Base-by-base conservation (phyloP, 2,113 vertebrate species). In the Orientallactaga bullata region DNA sequence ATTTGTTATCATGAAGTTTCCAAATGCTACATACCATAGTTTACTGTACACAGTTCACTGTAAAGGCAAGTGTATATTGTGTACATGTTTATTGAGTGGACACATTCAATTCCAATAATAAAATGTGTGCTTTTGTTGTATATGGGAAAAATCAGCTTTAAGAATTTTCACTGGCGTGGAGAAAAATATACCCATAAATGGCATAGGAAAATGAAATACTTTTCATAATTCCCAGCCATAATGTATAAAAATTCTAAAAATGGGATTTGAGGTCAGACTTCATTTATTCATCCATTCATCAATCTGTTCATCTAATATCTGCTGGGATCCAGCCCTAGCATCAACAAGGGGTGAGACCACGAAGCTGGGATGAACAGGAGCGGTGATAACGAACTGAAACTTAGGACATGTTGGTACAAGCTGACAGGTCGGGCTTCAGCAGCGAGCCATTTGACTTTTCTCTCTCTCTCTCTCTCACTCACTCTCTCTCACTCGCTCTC, bases 11-110 rank as follows among this genome's bases (percentile, higher is more conserved):
- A 18, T 65, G 28, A 42, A 39, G 47, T 65, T 18, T 69, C 12
- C 8, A 78, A 65, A 66, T 16, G 0, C 0, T n/a, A 26, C 0
- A 55, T 10, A 42, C 1, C 10, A 21, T 16, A 68, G 39, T 3
- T 63, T 24, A 60, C 6, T 9, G 16, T 37, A 18, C 12, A 68
- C 42, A 47, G 42, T 47, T 47, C 42, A 47, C 42, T 47, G 42
- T 20, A 26, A 28, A 10, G 21, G 11, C 9, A 11, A 10, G 30
- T 51, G 12, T 30, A 72, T 10, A n/a, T 39, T 61, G 2, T 12
- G 3, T 60, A 17, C 24, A 60, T 47, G n/a, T 42, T 11, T n/a
- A 32, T 47, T 47, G 42, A 47, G 42, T 47, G 42, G 42, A 47
- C 42, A 47, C 42, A 47, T 47, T 47, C 42, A 6, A 47, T 47